These are phyloP conservation scores for Peromyscus attwateri DNA, from an alignment of 2,797 vertebrate species.

Conservation along the genomic window DNA sequence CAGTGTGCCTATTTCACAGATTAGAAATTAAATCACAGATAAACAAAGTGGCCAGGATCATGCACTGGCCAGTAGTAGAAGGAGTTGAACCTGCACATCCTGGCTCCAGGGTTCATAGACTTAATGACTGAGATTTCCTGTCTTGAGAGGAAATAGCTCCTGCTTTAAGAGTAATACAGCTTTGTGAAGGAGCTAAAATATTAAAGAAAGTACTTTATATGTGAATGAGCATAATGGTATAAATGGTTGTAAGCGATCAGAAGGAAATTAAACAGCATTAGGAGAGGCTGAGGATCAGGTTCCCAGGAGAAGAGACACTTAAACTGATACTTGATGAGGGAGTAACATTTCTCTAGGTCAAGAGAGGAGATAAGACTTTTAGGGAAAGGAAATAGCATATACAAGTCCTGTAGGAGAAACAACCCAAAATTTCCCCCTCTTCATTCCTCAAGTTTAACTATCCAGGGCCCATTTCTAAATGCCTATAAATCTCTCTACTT, in stretches of 20 bases:
- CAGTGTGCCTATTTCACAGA: neutral
- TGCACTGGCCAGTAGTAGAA: neutral
- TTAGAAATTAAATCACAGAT: neutral
- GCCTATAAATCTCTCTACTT: neutral
- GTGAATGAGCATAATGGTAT: conserved; percentile 1
- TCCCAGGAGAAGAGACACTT: conserved; percentile 9
- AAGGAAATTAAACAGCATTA: conserved; percentile 66
- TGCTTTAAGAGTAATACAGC: neutral
- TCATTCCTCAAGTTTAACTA: neutral
- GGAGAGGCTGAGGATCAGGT: neutral
- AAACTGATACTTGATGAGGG: neutral
- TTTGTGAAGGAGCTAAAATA: conserved; percentile 35
- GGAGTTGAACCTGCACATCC: neutral
- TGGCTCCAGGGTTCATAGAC: neutral
- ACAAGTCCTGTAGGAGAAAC: neutral
- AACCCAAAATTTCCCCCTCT: neutral
- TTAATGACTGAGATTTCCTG: neutral
- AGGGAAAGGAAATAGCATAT: neutral
- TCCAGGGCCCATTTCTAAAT: neutral
- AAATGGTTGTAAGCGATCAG: conserved; percentile 2
- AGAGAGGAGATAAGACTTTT: neutral
- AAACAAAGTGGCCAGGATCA: neutral
- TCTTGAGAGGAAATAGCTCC: neutral
- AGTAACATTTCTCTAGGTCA: neutral
- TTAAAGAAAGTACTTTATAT: conserved; percentile 50